Base-by-base conservation (phyloP, 2,888 invertebrate genomes). In the Heterodera filipjevi region DNA sequence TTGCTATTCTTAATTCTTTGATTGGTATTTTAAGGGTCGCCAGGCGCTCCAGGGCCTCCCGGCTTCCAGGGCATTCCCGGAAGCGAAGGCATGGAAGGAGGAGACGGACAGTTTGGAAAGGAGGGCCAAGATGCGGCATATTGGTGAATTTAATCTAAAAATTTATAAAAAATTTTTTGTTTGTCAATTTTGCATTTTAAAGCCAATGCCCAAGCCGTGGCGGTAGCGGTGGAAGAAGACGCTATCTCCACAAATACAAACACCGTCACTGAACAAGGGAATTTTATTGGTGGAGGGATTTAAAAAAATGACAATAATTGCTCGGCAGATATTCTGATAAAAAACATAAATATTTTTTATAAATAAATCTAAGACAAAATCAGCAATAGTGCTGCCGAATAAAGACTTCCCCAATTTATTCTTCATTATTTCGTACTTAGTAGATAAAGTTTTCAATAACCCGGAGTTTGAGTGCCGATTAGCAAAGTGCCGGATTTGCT, bases 11-110 rank as follows among this genome's bases (percentile, higher is more conserved):
- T 19, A 53, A 59, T 27, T 14, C 49, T 16, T 16, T 19, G 3
- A n/a, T 27, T 59, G 27, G 27, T 0, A 0, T 27, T 59, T 59
- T 6, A 77, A 86, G 82, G 16, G 35, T 70, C n/a, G 22, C 77
- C 83, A 22, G 86, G 86, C 81, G 81, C 84, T 71, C 83, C 86
- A n/a, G 82, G 82, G 22, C 77, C 75, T n/a, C 35, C 74, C 49
- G 82, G 82, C 32, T 35, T 73, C 66, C 76, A 78, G 39, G 83
- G 83, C 66, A 76, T 81, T 19, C 81, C 81, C n/a, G 83, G 83
- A 2, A 73, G 76, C 71, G 83, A 83, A 46, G 83, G 83, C 39
- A 79, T 78, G 59, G 81, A 82, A 66, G 82, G 82, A 30, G 76
- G 68, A 3, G 66, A 73, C 46, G 82, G 83, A 53, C 49, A 78